These are phyloP conservation scores for Xyrauchen texanus DNA, from an alignment of 2,113 vertebrate species.

Conservation along the genomic window DNA sequence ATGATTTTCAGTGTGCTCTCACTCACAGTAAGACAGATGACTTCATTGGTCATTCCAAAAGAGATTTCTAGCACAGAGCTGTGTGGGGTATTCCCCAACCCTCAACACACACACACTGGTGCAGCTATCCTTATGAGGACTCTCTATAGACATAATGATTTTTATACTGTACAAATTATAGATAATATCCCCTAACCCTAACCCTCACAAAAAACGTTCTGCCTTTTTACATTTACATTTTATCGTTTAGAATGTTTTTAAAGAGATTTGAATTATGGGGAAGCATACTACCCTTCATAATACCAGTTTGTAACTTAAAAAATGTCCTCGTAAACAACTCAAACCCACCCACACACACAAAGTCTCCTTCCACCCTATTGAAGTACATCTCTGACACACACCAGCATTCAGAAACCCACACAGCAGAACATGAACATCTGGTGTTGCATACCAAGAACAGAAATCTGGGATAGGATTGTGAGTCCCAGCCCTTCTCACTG, in stretches of 20 bases:
- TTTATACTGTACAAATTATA: too few species aligned
- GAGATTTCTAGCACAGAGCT: conserved; percentile 63
- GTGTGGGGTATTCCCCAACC: conserved; percentile 47
- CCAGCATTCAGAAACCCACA: conserved; percentile 69
- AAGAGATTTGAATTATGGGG: too few species aligned
- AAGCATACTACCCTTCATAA: too few species aligned
- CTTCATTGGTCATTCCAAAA: conserved; percentile 49
- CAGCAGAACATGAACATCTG: conserved; percentile 73
- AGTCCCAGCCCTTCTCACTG: conserved; percentile 14
- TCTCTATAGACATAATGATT: too few species aligned
- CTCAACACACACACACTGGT: neutral
- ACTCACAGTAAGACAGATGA: conserved; percentile 42
- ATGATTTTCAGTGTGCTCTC: too few species aligned
- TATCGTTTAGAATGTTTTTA: too few species aligned
- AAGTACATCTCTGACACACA: conserved; percentile 59
- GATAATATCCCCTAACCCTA: too few species aligned
- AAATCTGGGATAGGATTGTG: conserved; percentile 25
- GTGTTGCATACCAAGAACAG: conserved; percentile 70
- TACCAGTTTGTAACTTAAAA: too few species aligned
- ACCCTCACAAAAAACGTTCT: too few species aligned
- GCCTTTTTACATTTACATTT: too few species aligned
- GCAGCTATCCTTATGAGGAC: neutral
- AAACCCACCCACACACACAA: neutral
- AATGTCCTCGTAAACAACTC: too few species aligned
- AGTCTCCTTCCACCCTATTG: conserved; percentile 34